Conservation (phyloP, 2,888 invertebrate species). For the Cataglyphis albicans region DNA sequence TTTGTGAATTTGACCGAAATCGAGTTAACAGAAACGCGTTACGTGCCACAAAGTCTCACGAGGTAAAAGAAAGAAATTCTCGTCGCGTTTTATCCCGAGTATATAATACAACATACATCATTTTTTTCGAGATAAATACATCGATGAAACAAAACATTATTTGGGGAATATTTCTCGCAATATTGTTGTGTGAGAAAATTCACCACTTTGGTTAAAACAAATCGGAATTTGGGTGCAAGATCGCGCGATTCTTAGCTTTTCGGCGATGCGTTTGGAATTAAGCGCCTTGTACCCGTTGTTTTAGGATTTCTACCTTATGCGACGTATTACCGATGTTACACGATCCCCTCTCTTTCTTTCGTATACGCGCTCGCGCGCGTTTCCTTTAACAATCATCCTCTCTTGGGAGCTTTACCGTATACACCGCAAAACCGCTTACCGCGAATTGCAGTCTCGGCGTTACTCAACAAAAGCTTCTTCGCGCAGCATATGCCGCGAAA, state of each 20-base stretch:
- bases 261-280: conserved; percentile 40
- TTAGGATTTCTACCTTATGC: conserved; percentile 38
- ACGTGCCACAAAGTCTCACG: conserved; percentile 23
- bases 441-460: conserved; percentile 36
- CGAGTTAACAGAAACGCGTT: conserved; percentile 40
- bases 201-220: not conserved
- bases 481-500: conserved; percentile 26
- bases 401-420: conserved; percentile 24
- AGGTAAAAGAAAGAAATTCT: conserved; percentile 28
- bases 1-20: conserved; percentile 36
- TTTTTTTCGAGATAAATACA: not conserved
- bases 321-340: conserved; percentile 44
- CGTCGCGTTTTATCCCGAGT: conserved; percentile 8
- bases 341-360: not conserved
- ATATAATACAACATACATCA: not conserved
- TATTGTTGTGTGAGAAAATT: not conserved
- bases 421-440: conserved; percentile 60
- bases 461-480: conserved; percentile 54
- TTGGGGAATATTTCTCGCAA: not conserved
- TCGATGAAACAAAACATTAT: not conserved
- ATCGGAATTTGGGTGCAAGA: not conserved
- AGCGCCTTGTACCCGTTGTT: conserved; percentile 49
- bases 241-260: conserved; percentile 19
- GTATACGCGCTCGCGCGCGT: not conserved
- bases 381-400: conserved; percentile 55